Conservation (phyloP, 2,113 vertebrate species). For the Ptilorrhoa leucosticta region DNA sequence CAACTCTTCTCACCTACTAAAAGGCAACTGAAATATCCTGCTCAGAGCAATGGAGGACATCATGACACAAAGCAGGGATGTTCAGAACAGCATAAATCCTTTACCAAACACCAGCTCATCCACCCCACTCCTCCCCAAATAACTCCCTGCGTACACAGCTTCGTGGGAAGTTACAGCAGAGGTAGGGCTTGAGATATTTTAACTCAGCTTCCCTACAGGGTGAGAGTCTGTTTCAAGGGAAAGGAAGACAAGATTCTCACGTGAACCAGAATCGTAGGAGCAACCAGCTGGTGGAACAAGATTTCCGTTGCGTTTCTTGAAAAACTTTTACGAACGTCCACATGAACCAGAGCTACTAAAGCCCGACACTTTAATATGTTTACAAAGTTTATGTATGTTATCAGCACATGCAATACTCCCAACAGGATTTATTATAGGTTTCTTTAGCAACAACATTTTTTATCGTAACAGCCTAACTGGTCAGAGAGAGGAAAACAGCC, state of each 20-base stretch:
- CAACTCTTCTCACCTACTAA: neutral
- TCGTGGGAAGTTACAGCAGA: neutral
- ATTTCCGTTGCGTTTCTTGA: neutral
- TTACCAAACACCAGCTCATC: neutral
- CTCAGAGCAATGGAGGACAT: neutral
- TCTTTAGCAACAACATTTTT: slow-evolving; percentile 69
- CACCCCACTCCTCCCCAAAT: neutral
- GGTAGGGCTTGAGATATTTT: neutral
- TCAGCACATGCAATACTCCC: slow-evolving; percentile 49
- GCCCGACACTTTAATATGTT: slow-evolving; percentile 52
- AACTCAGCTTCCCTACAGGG: neutral
- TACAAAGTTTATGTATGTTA: slow-evolving; percentile 56
- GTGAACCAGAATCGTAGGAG: neutral
- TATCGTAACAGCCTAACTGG: slow-evolving; percentile 52
- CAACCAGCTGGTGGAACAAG: neutral
- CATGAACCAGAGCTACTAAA: slow-evolving; percentile 12
- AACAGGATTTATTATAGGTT: slow-evolving; percentile 58
- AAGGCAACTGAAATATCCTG: neutral
- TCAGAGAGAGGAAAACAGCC: slow-evolving; percentile 38
- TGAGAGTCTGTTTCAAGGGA: neutral
- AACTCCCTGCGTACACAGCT: neutral
- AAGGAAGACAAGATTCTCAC: neutral
- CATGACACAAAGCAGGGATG: neutral
- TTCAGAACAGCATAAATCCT: neutral
- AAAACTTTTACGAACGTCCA: neutral